phyloP scores from a whole-genome alignment of 2,888 invertebrate species.

The Troides helena region DNA sequence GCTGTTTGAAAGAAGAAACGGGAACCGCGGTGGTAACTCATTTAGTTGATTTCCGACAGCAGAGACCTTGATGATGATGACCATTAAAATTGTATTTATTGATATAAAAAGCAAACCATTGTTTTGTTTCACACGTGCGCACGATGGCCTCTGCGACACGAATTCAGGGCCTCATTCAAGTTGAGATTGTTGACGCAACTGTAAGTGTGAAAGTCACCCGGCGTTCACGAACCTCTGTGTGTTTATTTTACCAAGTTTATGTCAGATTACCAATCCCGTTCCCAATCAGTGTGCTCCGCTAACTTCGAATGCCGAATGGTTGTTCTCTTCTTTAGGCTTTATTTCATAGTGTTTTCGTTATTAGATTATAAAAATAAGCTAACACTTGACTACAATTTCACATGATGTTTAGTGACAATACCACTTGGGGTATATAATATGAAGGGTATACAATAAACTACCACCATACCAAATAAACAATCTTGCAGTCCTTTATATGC shows the following conservation, averaged over 20 bases:
- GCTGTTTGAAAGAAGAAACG: too few relatives aligned
- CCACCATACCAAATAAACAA: too few relatives aligned
- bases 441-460: too few relatives aligned
- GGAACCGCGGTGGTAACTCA: too few relatives aligned
- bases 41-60: too few relatives aligned
- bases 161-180: slow-evolving; percentile 75
- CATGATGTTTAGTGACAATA: too few relatives aligned
- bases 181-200: slow-evolving; percentile 78
- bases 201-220: slow-evolving; percentile 76
- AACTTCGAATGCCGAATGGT: slow-evolving; percentile 61
- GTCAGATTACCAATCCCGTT: slow-evolving; percentile 51
- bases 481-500: neutral
- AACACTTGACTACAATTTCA: too few relatives aligned
- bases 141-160: slow-evolving; percentile 62
- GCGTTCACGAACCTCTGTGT: slow-evolving; percentile 69
- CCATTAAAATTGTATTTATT: slow-evolving; percentile 36
- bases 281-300: slow-evolving; percentile 65
- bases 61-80: neutral
- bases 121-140: slow-evolving; percentile 76
- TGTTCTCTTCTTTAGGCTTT: slow-evolving; percentile 38
- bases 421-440: slow-evolving; percentile 26
- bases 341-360: neutral
- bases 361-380: too few relatives aligned
- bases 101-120: slow-evolving; percentile 61
- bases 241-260: slow-evolving; percentile 63